A percentile compares a stretch with the other conserved stretches of the same genome.
These are phyloP conservation scores for Anguilla japonica DNA, from an alignment of 2,113 vertebrate genomes.

Conservation along the genomic window DNA sequence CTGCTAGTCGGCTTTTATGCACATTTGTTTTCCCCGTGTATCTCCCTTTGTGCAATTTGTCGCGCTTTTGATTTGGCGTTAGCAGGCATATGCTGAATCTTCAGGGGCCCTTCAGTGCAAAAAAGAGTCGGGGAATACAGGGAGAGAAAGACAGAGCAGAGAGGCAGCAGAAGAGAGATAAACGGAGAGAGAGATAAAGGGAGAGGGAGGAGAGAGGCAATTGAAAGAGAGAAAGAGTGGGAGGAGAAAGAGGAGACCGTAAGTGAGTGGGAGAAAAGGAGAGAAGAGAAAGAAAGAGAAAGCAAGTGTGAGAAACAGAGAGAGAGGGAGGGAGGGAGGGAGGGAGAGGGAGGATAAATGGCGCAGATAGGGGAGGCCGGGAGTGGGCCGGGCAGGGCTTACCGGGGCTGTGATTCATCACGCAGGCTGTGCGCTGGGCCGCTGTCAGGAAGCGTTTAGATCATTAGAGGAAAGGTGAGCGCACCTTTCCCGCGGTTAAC, in stretches of 20 bases:
- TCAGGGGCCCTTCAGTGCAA: background rate
- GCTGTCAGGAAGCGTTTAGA: constrained; percentile 57
- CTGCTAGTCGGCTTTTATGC: constrained; percentile 37
- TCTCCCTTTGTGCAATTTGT: constrained; percentile 40
- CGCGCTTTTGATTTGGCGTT: constrained; percentile 30
- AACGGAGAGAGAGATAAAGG: background rate
- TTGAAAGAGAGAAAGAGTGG: background rate
- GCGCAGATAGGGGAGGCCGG: constrained; percentile 5
- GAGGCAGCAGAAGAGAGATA: background rate
- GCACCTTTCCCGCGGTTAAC: constrained; percentile 59
- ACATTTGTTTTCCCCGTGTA: constrained; percentile 22
- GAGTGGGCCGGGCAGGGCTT: background rate
- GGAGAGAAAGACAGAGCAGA: constrained; percentile 9
- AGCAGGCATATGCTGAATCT: constrained; percentile 28
- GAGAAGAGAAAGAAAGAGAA: background rate
- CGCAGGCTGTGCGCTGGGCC: constrained; percentile 37
- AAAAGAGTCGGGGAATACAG: background rate
- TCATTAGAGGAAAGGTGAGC: constrained; percentile 56
- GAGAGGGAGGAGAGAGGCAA: background rate
- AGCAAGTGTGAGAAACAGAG: background rate
- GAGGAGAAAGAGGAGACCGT: too few species aligned
- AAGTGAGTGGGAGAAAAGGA: constrained; percentile 4
- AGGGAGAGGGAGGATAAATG: background rate
- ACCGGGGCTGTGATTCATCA: constrained; percentile 51
- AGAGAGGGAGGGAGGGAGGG: background rate